Evolutionary conservation across 1,140 invertebrate genomes (phyloP), one percentile per base, ranked within the genome.

Genomic region (Drosophila fuyamai): DNA sequence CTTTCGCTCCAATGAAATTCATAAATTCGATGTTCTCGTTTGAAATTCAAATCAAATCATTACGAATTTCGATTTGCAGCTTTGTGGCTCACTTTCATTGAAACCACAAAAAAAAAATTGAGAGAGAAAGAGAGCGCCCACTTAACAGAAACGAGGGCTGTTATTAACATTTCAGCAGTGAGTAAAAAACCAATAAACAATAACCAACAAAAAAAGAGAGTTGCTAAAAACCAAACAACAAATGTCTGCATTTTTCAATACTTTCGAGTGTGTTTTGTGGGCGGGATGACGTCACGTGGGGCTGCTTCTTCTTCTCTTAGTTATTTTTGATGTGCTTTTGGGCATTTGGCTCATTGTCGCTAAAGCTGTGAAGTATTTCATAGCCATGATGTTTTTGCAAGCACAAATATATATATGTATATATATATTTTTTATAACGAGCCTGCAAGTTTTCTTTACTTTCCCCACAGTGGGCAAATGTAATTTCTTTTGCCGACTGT

Each of bases 41-140:
- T 12, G 18, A 63, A 63, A 63, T 65, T 67, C 27, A 65, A 65
- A 41, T 48, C 29, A 43, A 50, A 50, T 55, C 60, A 76, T 76
- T 65, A 58, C 51, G 43, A 70, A 47, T 76, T 55, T 66, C 29
- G 32, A 58, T 75, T 67, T 76, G 73, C 54, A 59, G 72, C 73
- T 76, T 76, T 76, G 73, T 76, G 73, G 73, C 73, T 67, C 68
- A 71, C 72, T 75, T 75, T 75, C 72, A 75, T 75, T 75, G 51
- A 50, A 55, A 61, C 72, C 60, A 58, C 53, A 75, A 76, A 53
- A 61, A 56, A 56, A 51, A 65, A 16, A 58, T 23, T 58, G 46
- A 57, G 60, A 27, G 38, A 43, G 36, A 51, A 47, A 54, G 32
- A 36, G 48, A 54, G 48, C 27, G 29, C 13, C 40, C 38, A 60